phyloP scores from a whole-genome alignment of 2,797 vertebrate species.

The Anableps anableps region DNA sequence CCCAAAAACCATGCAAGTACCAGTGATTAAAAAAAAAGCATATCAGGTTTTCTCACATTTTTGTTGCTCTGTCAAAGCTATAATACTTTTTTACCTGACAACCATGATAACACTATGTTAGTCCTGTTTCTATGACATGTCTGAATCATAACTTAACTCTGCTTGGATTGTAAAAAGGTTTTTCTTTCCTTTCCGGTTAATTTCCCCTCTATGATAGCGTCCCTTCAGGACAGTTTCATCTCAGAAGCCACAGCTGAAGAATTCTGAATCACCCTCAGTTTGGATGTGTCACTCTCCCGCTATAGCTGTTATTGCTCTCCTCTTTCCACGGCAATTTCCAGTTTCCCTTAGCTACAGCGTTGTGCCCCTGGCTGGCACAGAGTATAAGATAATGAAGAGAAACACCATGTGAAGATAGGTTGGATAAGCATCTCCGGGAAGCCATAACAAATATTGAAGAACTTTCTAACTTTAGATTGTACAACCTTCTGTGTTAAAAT shows the following conservation, averaged over 20 bases:
- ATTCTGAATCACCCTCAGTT: slow-evolving; percentile 11
- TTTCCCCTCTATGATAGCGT: neutral
- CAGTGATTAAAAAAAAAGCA: neutral
- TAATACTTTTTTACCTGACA: neutral
- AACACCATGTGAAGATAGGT: slow-evolving; percentile 4
- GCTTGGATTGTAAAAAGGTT: neutral
- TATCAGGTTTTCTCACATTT: neutral
- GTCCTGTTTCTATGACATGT: neutral
- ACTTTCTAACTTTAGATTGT: slow-evolving; percentile 11
- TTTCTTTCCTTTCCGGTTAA: neutral
- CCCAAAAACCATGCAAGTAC: no score
- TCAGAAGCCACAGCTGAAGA: slow-evolving; percentile 14
- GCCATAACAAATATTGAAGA: slow-evolving; percentile 17
- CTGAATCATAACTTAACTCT: neutral
- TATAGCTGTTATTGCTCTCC: slow-evolving; percentile 25
- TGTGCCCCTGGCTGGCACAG: slow-evolving; percentile 26
- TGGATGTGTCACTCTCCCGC: slow-evolving; percentile 20
- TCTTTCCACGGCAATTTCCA: slow-evolving; percentile 23
- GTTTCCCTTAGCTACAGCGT: slow-evolving; percentile 40
- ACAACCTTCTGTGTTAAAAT: neutral
- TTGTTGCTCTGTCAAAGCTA: neutral
- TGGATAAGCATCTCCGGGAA: slow-evolving; percentile 8
- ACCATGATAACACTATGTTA: neutral
- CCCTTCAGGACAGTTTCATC: slow-evolving; percentile 3
- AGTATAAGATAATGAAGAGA: slow-evolving; percentile 21